phyloP scores from a whole-genome alignment of 2,113 vertebrate species.

The human (Homo sapiens) region GRCh38 chr5:152529001-152529500 shows the following conservation, averaged over 20 bases:
- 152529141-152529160: not conserved
- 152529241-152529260: not conserved
- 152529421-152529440: not conserved
- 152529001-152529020: no score
- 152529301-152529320: not conserved
- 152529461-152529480: not conserved
- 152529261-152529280: not conserved
- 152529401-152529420: not conserved
- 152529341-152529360: not conserved
- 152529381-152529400: not conserved
- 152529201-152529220: not conserved
- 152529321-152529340: not conserved
- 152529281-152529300: not conserved
- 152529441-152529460: not conserved
- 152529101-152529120: not conserved
- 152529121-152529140: not conserved
- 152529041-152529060: no score
- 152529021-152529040: no score
- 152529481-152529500: not conserved
- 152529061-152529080: not conserved
- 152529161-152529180: not conserved
- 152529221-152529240: not conserved
- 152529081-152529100: not conserved
- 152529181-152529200: not conserved
- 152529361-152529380: not conserved